Percentiles rank a stretch among this genome's conserved stretches.
These are phyloP conservation scores for Myotis myotis DNA, from an alignment of 2,797 vertebrate species.

Conservation along the genomic window DNA sequence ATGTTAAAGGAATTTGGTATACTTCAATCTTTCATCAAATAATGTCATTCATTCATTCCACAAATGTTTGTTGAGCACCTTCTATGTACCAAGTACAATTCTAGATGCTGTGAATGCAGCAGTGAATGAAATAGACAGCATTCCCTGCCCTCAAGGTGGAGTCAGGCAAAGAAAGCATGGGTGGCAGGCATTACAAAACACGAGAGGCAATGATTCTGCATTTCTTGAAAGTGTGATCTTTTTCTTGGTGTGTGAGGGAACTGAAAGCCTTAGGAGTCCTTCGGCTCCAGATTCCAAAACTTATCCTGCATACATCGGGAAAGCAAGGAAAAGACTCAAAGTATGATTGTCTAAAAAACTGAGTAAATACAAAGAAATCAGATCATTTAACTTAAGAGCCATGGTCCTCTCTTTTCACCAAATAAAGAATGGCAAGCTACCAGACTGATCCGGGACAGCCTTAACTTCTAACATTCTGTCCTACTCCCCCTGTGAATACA, in stretches of 20 bases:
- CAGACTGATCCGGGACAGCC: not conserved
- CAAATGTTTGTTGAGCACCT: not conserved
- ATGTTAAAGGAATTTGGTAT: not conserved
- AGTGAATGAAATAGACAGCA: not conserved
- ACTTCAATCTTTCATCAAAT: not conserved
- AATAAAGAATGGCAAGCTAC: not conserved
- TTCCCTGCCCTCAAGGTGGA: not conserved
- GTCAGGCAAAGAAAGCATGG: not conserved
- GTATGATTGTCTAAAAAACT: not conserved
- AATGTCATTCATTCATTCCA: not conserved
- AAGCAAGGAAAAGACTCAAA: not conserved
- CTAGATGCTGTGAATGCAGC: not conserved
- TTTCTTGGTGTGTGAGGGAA: not conserved
- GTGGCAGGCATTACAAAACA: not conserved
- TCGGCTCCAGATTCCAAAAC: not conserved
- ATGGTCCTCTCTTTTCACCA: not conserved
- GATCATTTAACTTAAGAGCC: not conserved
- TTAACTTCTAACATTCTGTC: not conserved
- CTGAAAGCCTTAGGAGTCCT: not conserved
- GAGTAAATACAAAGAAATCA: not conserved
- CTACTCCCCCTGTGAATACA: not conserved
- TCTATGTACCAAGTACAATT: not conserved
- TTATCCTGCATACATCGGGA: not conserved
- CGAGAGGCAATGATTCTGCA: not conserved
- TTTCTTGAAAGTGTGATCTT: not conserved